These are phyloP conservation scores for Anoura caudifer DNA, from an alignment of 2,113 vertebrate species.

Conservation along the genomic window DNA sequence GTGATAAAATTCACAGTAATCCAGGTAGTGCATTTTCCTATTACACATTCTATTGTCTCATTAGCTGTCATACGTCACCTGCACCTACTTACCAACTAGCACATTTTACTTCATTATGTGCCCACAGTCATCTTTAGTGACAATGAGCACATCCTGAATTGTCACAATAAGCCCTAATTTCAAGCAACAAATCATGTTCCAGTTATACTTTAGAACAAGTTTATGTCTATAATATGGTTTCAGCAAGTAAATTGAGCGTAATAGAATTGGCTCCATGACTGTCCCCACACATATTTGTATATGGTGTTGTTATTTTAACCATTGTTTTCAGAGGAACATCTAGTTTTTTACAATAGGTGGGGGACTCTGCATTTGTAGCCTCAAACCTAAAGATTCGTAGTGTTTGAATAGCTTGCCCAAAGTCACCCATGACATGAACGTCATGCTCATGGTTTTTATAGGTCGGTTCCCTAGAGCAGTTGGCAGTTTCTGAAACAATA, in stretches of 20 bases:
- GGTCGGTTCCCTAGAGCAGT: neutral
- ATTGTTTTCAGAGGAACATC: neutral
- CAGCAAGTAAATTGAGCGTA: neutral
- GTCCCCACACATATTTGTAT: neutral
- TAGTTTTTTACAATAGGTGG: neutral
- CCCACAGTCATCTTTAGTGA: neutral
- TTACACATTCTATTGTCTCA: constrained; percentile 17
- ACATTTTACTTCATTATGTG: constrained; percentile 3
- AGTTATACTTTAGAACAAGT: neutral
- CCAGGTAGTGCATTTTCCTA: constrained; percentile 8
- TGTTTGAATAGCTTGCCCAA: neutral
- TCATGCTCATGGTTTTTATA: neutral
- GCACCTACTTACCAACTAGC: neutral
- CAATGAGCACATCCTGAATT: neutral
- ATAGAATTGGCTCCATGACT: neutral
- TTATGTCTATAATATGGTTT: neutral
- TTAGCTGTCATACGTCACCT: constrained; percentile 31
- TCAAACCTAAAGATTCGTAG: neutral
- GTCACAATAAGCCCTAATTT: constrained; percentile 42
- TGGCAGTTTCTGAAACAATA: neutral
- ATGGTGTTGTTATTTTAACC: neutral
- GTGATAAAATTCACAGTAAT: constrained; percentile 1
- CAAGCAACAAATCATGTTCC: neutral
- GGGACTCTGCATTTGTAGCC: neutral
- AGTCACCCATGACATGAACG: neutral